Conservation (phyloP, 2,888 invertebrate genomes). For the Spisula solida region DNA sequence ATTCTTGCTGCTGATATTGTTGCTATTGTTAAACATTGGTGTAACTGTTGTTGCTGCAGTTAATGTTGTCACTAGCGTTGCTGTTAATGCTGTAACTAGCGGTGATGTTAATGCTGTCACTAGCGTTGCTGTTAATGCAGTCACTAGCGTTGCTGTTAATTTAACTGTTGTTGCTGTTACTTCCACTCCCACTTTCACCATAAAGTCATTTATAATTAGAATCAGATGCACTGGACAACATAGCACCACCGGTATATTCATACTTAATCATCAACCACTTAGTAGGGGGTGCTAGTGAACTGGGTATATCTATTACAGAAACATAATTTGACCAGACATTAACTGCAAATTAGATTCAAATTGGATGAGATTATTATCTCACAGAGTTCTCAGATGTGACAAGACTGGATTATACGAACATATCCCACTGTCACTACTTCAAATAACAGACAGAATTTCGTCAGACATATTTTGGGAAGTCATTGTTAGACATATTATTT, state of each 20-base stretch:
- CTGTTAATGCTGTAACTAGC: too few relatives aligned
- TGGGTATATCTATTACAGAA: neutral
- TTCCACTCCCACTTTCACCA: neutral
- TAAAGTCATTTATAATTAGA: neutral
- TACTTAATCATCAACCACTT: neutral
- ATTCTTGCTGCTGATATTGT: too few relatives aligned
- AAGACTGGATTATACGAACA: neutral
- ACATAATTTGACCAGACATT: conserved; percentile 39
- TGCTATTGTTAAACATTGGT: too few relatives aligned
- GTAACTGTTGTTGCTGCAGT: too few relatives aligned
- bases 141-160: too few relatives aligned
- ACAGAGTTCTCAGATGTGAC: neutral
- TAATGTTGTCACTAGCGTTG: too few relatives aligned
- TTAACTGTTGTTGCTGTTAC: too few relatives aligned
- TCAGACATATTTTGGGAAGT: conserved; percentile 46
- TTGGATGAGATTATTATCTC: conserved; percentile 45
- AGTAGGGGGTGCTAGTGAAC: neutral
- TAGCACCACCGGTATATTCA: neutral
- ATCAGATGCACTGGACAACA: neutral
- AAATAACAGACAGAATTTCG: conserved; percentile 35
- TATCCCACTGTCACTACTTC: conserved; percentile 11
- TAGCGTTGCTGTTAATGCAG: too few relatives aligned
- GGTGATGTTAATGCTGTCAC: too few relatives aligned
- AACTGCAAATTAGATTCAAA: conserved; percentile 43
- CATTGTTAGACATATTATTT: conserved; percentile 26